phyloP scores from a whole-genome alignment of 2,113 vertebrate species.

The Pionites leucogaster region DNA sequence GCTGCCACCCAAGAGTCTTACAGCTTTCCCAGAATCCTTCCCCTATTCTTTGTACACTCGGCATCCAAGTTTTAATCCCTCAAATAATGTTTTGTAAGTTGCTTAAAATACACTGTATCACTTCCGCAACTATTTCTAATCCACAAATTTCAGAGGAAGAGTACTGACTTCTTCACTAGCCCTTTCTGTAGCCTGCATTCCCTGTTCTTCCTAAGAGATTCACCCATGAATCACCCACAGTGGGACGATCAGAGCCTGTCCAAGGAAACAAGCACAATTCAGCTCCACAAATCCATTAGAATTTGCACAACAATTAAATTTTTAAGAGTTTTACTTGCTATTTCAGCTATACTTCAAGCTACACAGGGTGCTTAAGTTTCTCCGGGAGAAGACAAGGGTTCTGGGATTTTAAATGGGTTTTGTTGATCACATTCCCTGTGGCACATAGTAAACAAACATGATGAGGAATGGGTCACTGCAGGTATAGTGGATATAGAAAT shows the following conservation, averaged over 20 bases:
- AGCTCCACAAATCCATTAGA: not conserved
- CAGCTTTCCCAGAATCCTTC: slow-evolving; percentile 57
- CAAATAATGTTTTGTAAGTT: slow-evolving; percentile 28
- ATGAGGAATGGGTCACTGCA: not conserved
- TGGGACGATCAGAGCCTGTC: not conserved
- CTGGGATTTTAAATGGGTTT: not conserved
- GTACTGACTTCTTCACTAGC: not conserved
- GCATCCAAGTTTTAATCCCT: slow-evolving; percentile 48
- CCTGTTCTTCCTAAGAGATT: not conserved
- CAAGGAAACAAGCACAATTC: not conserved
- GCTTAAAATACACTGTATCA: slow-evolving; percentile 37
- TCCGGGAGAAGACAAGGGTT: not conserved
- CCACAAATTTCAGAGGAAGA: not conserved
- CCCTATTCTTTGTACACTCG: not conserved
- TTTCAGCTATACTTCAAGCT: slow-evolving; percentile 24
- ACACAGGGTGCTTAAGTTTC: not conserved
- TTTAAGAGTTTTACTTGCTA: slow-evolving; percentile 27
- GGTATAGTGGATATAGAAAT: not conserved
- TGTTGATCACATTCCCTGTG: not conserved
- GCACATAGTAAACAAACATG: not conserved
- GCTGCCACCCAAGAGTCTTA: slow-evolving; percentile 50
- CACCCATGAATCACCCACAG: not conserved
- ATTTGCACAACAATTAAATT: not conserved
- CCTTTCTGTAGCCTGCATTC: not conserved
- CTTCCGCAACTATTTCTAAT: slow-evolving; percentile 14